phyloP scores from a whole-genome alignment of 2,113 vertebrate genomes.

The Gopherus flavomarginatus region DNA sequence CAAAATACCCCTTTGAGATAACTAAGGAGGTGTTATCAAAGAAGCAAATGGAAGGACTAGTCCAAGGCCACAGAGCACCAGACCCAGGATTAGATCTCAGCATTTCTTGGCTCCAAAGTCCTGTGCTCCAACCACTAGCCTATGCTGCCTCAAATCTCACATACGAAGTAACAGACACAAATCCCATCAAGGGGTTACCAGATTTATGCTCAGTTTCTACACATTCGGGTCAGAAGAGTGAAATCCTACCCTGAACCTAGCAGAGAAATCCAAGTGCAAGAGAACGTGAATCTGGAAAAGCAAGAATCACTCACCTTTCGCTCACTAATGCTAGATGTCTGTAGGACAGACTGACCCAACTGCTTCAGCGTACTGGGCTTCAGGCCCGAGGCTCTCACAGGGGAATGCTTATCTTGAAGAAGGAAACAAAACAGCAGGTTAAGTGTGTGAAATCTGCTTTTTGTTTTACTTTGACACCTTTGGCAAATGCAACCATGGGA shows the following conservation, averaged over 20 bases:
- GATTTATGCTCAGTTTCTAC: neutral
- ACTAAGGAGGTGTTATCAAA: neutral
- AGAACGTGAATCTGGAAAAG: neutral
- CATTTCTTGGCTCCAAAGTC: neutral
- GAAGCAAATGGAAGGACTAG: neutral
- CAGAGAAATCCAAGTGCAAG: neutral
- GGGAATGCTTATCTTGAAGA: slow-evolving; percentile 75
- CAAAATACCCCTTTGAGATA: neutral
- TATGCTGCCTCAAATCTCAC: neutral
- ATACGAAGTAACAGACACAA: neutral
- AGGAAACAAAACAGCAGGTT: slow-evolving; percentile 37
- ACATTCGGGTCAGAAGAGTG: neutral
- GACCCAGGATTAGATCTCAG: neutral
- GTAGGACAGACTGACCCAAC: slow-evolving; percentile 83
- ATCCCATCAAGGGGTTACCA: neutral
- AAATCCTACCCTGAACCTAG: neutral
- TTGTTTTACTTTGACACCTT: neutral
- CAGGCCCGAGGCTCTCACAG: slow-evolving; percentile 85
- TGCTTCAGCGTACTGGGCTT: slow-evolving; percentile 91
- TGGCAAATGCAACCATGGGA: neutral
- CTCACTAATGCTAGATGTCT: slow-evolving; percentile 59
- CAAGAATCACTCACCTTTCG: slow-evolving; percentile 63
- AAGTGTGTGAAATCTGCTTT: neutral
- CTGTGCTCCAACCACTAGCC: neutral
- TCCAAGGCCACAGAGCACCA: neutral